Conservation (phyloP, 2,113 vertebrate genomes). For the Bubo bubo region DNA sequence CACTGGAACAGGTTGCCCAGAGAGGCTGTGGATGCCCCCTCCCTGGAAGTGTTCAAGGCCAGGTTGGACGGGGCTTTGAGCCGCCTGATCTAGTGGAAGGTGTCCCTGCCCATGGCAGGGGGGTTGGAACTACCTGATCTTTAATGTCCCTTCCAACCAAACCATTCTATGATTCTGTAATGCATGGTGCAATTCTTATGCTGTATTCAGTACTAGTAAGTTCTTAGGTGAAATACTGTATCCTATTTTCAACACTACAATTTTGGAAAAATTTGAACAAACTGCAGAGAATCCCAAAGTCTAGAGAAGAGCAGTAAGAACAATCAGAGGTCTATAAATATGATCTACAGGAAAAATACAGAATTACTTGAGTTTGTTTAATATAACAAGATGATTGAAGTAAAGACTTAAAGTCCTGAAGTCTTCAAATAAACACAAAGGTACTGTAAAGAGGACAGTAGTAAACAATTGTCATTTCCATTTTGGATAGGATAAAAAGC, state of each 20-base stretch:
- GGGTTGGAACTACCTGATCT: neutral
- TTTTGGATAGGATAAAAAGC: neutral
- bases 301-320: neutral
- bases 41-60: neutral
- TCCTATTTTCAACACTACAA: neutral
- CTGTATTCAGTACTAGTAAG: neutral
- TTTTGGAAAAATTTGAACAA: neutral
- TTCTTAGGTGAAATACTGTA: neutral
- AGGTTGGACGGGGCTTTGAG: neutral
- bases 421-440: neutral
- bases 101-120: neutral
- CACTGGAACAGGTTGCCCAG: too few relatives aligned
- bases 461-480: neutral
- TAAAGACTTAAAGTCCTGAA: neutral
- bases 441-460: neutral
- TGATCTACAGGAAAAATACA: neutral
- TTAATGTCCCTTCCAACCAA: neutral
- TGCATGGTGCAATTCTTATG: neutral
- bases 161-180: neutral
- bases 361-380: neutral
- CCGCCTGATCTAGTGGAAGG: neutral
- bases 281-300: neutral
- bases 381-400: neutral
- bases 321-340: neutral
- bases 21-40: too few relatives aligned